Evolutionary conservation across 2,113 vertebrate genomes (phyloP), one percentile per base, ranked within the genome.

Genomic region (Pachypanchax playfairii): DNA sequence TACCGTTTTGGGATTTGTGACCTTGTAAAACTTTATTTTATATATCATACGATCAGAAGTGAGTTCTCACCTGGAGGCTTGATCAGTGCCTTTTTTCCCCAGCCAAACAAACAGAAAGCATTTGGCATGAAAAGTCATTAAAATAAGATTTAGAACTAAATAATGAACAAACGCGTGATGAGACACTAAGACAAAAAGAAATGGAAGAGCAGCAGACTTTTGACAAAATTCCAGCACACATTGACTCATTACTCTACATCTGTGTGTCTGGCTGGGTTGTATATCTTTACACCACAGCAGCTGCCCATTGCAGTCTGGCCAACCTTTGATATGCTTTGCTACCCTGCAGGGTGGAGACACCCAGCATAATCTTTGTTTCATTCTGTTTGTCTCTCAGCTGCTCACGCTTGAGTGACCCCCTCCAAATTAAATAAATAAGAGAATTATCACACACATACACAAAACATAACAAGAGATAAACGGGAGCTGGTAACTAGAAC

Each of bases 21-120:
- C 85, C 82, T 84, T 79, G 91, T 87, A 82, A 85, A 87, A 90
- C 85, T 85, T 84, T 88, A 88, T 83, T 84, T 88, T 50, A 78
- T 75, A 84, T 85, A 3, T 29, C 74, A 90, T 70, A 85, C 88
- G 80, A 75, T 81, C 85, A 73, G 78, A 86, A 89, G 79, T 76
- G 71, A 80, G 68, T 80, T 87, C 64, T 87, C 85, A 87, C 88
- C 72, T 80, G 75, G 91, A 73, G 85, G 83, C 61, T 85, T 82
- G 90, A 92, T 88, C 36, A 83, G 77, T 85, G 59, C 36, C 46
- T 46, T 62, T 51, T 2, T 51, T 54, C 78, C 18, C 39, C 54
- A 65, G 20, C 43, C 36, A 75, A 83, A 56, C 42, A 31, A 64
- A 57, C 12, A 4, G 1, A 11, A n/a, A n/a, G n/a, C n/a, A n/a